Base-by-base conservation (phyloP, 2,888 invertebrate genomes). In the Spodoptera exigua region DNA sequence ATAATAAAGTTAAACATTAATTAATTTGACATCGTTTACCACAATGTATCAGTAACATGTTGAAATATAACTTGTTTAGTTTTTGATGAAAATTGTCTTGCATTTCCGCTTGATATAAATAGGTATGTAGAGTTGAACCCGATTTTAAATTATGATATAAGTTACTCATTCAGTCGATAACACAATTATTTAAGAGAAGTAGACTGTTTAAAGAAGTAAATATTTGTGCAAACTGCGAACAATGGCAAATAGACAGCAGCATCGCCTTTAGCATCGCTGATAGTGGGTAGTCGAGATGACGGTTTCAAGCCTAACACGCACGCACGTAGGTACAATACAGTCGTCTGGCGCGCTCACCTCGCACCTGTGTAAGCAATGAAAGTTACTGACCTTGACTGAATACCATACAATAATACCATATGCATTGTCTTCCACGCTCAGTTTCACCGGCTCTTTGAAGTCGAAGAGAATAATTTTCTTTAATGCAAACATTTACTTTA, bases 301-400 rank as follows among this genome's bases (percentile, higher is more conserved):
- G 63, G 67, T 52, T 70, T 64, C 67, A 60, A 69, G 60, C 65
- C 54, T 66, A 59, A 46, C 55, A 63, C 70, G 52, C 69, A 68
- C 70, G 53, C 46, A 59, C 48, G 44, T n/a, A n/a, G n/a, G n/a
- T 59, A 48, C 43, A 32, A 27, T 32, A 51, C 45, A 58, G 36
- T 37, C 61, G 76, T 65, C 73, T 75, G 67, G 61, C 63, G 52
- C 54, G 59, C 46, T 51, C 59, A 58, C 47, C 69, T 81, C 83
- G 76, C 86, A 86, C 84, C 82, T 86, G 86, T 83, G 81, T 81
- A 84, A 84, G 80, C 80, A 79, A 78, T 70, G 67, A 72, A 74
- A 75, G 69, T 74, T 71, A 65, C 60, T 78, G 80, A 81, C 85
- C 85, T 84, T 86, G 82, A 82, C 74, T 81, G 59, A 49, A 69